Evolutionary conservation across 2,888 invertebrate species (phyloP), one percentile per base, ranked within the genome.

Genomic region (Eupithecia vulgata): DNA sequence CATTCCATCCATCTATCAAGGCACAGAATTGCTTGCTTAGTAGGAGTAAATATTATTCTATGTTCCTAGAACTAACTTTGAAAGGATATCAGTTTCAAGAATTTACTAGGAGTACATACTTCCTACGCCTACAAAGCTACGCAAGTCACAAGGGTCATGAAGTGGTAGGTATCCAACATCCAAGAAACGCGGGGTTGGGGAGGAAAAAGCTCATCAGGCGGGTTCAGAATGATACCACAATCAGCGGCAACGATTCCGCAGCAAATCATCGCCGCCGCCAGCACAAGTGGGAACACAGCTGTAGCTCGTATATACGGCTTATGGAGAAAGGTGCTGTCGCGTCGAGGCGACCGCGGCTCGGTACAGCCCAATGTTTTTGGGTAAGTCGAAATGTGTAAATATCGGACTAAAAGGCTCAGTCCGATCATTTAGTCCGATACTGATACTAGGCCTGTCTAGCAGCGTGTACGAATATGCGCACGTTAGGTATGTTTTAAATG

Each of bases 131-230:
- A 48, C 21, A 7, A 21, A 52, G 21, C 21, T 52, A 52, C 52
- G 52, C 48, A 48, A 48, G 8, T n/a, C 48, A n/a, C 21, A 10
- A 52, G 57, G 57, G 25, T 25, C 57, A 57, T 57, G 57, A 57
- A 57, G 13, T 42, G 42, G 5, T 13, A 57, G 30, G 30, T 30
- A 30, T 25, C 25, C 57, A 57, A 57, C 25, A 57, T 57, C 13
- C 57, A 57, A 57, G 57, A 57, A 21, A 57, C 13, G 57, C 57
- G 57, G 57, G 13, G 45, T 21, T 25, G 25, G 57, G 13, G 45
- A 75, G 70, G 69, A 72, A 72, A 71, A 75, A 72, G 71, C 74
- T 75, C 74, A 72, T 75, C 74, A 67, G 67, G 62, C 69, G 62
- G 8, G 75, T 67, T 67, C 72, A 72, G 72, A 75, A 70, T 70